These are phyloP conservation scores for Miltochrista miniata DNA, from an alignment of 2,888 invertebrate species.

Conservation along the genomic window DNA sequence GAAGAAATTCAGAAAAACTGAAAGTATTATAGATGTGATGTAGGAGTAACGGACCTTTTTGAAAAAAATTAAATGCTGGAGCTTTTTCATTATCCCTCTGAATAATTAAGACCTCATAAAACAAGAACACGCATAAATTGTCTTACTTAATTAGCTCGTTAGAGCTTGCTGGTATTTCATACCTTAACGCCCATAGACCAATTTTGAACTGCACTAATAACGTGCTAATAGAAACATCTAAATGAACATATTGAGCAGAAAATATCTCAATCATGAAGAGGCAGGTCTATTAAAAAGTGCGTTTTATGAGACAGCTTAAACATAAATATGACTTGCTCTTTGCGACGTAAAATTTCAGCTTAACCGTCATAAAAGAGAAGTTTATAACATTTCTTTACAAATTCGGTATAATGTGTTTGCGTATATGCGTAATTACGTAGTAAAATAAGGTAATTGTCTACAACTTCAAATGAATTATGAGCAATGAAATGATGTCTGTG, in stretches of 20 bases:
- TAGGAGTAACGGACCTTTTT: no score
- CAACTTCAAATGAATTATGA: conserved; percentile 39
- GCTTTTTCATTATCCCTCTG: no score
- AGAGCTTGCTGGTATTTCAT: conserved; percentile 34
- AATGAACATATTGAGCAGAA: conserved; percentile 25
- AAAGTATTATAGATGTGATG: no score
- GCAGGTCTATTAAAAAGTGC: conserved; percentile 33
- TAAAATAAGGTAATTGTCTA: conserved; percentile 11
- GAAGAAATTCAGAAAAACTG: no score
- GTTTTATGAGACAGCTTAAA: conserved; percentile 41
- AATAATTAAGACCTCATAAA: no score
- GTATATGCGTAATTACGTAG: conserved; percentile 2
- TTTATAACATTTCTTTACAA: conserved; percentile 1
- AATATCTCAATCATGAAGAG: conserved; percentile 29
- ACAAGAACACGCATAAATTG: no score
- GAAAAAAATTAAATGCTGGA: no score
- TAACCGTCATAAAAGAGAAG: not conserved
- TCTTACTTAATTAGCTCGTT: conserved; percentile 50
- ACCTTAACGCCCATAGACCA: conserved; percentile 29
- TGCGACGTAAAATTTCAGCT: conserved; percentile 1
- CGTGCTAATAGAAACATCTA: conserved; percentile 33
- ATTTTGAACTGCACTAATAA: conserved; percentile 40
- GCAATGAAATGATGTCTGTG: conserved; percentile 32
- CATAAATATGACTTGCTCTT: conserved; percentile 18
- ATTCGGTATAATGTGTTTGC: not conserved